Conservation (phyloP, 1,140 invertebrate genomes). For the Protaetia brevitarsis region DNA sequence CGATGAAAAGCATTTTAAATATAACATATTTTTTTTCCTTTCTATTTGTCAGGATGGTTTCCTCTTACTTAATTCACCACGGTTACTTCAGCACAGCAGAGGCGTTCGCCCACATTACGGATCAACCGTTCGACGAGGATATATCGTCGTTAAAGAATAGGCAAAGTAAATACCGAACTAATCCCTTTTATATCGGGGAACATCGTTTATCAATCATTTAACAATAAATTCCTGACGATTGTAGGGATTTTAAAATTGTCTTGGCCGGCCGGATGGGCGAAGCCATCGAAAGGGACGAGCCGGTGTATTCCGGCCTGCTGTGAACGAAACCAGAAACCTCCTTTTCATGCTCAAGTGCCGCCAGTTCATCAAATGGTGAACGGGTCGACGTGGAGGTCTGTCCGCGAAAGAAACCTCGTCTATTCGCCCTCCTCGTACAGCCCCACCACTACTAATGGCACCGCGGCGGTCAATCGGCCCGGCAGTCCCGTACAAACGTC, state of each 20-base stretch:
- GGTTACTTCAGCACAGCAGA: slow-evolving; percentile 96
- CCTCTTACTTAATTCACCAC: slow-evolving; percentile 95
- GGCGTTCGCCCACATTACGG: slow-evolving; percentile 89
- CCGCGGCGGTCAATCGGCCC: slow-evolving; percentile 40
- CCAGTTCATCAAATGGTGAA: slow-evolving; percentile 95
- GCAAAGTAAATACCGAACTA: slow-evolving; percentile 92
- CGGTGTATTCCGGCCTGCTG: not conserved
- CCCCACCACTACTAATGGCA: too few species aligned
- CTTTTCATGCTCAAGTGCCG: slow-evolving; percentile 94
- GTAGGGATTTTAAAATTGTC: slow-evolving; percentile 91
- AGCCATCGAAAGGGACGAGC: slow-evolving; percentile 74
- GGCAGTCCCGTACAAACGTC: slow-evolving; percentile 62
- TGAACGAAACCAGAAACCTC: slow-evolving; percentile 75
- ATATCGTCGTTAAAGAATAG: slow-evolving; percentile 93
- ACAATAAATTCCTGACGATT: not conserved
- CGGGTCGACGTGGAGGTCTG: slow-evolving; percentile 70
- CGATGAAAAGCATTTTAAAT: too few species aligned
- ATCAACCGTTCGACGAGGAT: slow-evolving; percentile 89
- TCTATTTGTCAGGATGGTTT: slow-evolving; percentile 76
- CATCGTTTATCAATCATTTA: not conserved
- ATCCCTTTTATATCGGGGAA: not conserved
- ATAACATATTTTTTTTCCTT: not conserved
- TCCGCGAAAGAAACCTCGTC: slow-evolving; percentile 38
- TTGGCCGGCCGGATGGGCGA: slow-evolving; percentile 89
- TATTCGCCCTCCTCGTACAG: slow-evolving; percentile 39